Evolutionary conservation across 2,797 vertebrate genomes (phyloP).

Genomic region (Enteromius trimaculatus): DNA sequence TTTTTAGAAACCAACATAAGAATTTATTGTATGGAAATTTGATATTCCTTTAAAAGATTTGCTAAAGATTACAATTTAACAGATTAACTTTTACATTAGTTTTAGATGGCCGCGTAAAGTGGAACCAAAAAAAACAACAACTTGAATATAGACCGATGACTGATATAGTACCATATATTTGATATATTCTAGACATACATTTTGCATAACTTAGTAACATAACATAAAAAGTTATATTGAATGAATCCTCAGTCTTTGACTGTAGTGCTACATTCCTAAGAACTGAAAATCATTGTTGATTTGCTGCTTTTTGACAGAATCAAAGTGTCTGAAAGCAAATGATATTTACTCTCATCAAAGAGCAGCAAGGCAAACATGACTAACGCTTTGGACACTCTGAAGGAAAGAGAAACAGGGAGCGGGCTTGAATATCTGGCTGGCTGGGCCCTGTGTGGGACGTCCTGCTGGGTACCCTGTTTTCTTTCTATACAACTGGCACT

Average conservation of each 20-base stretch:
- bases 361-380: conserved; percentile 84
- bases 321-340: conserved; percentile 54
- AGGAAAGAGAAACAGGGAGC: conserved; percentile 83
- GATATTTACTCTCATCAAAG: conserved; percentile 82
- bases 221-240: background rate
- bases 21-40: background rate
- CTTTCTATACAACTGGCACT: conserved; percentile 83
- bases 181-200: background rate
- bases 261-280: conserved; percentile 26
- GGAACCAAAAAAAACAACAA: background rate
- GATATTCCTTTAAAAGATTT: background rate
- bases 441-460: conserved; percentile 74
- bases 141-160: background rate
- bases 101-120: background rate
- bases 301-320: conserved; percentile 59
- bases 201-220: background rate
- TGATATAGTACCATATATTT: background rate
- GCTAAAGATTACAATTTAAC: background rate
- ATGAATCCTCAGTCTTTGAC: conserved; percentile 9
- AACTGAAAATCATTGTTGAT: conserved; percentile 49
- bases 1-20: background rate
- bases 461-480: conserved; percentile 90
- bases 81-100: background rate
- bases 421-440: conserved; percentile 84
- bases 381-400: conserved; percentile 80